Percentiles rank a stretch among this genome's conserved stretches.
These are phyloP conservation scores for Tupaia tana DNA, from an alignment of 2,113 vertebrate species.

Conservation along the genomic window DNA sequence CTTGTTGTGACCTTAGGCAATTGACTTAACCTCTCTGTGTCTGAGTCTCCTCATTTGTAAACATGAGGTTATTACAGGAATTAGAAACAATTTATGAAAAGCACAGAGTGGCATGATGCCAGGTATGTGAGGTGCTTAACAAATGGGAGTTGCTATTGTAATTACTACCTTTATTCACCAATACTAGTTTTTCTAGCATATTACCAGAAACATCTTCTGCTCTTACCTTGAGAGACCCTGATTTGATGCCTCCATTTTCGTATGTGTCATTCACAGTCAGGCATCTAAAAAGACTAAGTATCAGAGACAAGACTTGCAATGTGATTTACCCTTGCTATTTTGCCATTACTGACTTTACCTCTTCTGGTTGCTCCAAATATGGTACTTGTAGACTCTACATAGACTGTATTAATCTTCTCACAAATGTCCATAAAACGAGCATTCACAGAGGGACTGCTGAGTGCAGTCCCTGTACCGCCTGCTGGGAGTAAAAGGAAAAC, in stretches of 20 bases:
- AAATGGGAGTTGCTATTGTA: not conserved
- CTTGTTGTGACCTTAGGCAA: not conserved
- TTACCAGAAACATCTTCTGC: not conserved
- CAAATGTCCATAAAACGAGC: not conserved
- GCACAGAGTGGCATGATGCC: not conserved
- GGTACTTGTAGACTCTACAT: not conserved
- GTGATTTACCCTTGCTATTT: not conserved
- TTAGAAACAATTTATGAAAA: constrained; percentile 27
- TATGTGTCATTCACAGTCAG: not conserved
- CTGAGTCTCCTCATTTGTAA: constrained; percentile 22
- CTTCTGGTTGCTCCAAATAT: not conserved
- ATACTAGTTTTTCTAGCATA: not conserved
- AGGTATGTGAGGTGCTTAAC: not conserved
- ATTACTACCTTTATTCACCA: not conserved
- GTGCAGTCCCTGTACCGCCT: not conserved
- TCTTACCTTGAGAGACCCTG: not conserved
- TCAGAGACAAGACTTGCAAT: not conserved
- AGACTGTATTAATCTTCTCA: not conserved
- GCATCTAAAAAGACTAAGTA: not conserved
- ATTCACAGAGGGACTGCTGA: not conserved
- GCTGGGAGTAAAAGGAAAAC: not conserved
- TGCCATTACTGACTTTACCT: not conserved
- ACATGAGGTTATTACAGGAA: not conserved
- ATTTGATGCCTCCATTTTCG: not conserved
- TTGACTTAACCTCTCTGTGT: constrained; percentile 33